Evolutionary conservation across 1,140 invertebrate species (phyloP).

Genomic region (Eupristina koningsbergeri): DNA sequence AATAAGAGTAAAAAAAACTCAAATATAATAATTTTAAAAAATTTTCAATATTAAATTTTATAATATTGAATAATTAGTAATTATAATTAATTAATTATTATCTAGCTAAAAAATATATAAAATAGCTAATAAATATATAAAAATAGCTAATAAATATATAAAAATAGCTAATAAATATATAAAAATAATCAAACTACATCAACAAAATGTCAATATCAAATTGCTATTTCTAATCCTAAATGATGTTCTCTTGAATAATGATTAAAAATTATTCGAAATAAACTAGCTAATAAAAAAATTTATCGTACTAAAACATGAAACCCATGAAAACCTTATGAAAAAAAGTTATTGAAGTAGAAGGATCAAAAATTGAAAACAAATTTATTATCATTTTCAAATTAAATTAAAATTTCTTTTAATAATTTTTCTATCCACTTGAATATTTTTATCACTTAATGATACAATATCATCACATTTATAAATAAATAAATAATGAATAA

Average conservation of each 20-base stretch:
- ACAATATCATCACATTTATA: too few species aligned
- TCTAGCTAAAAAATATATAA: too few species aligned
- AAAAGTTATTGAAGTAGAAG: slow-evolving; percentile 56
- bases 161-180: slow-evolving; percentile 77
- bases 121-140: too few species aligned
- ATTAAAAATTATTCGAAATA: slow-evolving; percentile 71
- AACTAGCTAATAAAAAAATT: slow-evolving; percentile 73
- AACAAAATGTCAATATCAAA: slow-evolving; percentile 85
- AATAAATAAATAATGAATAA: too few species aligned
- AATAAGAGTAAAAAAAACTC: too few species aligned
- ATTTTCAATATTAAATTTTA: too few species aligned
- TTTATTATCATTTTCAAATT: slow-evolving; percentile 57
- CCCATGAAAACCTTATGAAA: slow-evolving; percentile 82
- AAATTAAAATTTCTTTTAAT: neutral
- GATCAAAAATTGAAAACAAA: slow-evolving; percentile 60
- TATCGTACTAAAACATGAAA: slow-evolving; percentile 80
- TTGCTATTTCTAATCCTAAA: slow-evolving; percentile 80
- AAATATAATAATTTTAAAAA: too few species aligned
- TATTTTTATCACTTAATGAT: too few species aligned
- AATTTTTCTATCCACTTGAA: too few species aligned
- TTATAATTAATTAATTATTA: too few species aligned
- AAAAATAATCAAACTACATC: slow-evolving; percentile 83
- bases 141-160: too few species aligned
- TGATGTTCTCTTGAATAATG: slow-evolving; percentile 77
- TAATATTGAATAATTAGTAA: too few species aligned